Base-by-base conservation (phyloP, 2,113 vertebrate genomes). In the Cinclus mexicanus region DNA sequence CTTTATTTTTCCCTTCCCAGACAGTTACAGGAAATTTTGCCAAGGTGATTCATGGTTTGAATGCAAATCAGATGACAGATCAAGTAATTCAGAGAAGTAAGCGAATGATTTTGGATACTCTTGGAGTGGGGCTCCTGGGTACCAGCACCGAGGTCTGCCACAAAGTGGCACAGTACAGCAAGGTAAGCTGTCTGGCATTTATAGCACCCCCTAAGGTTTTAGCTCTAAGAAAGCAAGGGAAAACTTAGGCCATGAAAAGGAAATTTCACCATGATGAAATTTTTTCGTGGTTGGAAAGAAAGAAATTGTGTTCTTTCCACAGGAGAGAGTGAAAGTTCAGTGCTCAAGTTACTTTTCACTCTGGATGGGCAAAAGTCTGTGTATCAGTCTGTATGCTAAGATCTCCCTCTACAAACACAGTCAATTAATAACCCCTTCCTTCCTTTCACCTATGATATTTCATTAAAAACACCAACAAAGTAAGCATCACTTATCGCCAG, bases 21-120 rank as follows among this genome's bases (percentile, higher is more conserved):
- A 98, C 98, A 60, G 98, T 99, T 84, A 99, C 99, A 11, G 98
- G 98, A 92, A 99, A 98, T 96, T 99, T 99, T 94, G 99, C 98
- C 65, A 97, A 61, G 10, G 93, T 98, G 33, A 98, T 99, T 92
- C 98, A 98, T 4, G 97, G 98, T 63, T 94, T 99, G 77, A 98
- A 88, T 37, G 64, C 95, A 71, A 89, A 92, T 63, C 98, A 99
- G 81, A 97, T 99, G 96, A 99, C 99, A 12, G 98, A 99, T 61
- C 83, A 42, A 14, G 98, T 98, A 53, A 97, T 99, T 87, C 97
- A 95, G 78, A 98, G 98, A 93, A 99, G 99, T 97, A 99, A 99
- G 91, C 95, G 98, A 94, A 99, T 99, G 99, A 99, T 99, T 97
- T 98, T 99, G 92, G 99, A 99, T 92, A 98, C 98, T 3, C 98